phyloP scores from a whole-genome alignment of 1,140 invertebrate species.

The Hyposmocoma kahamanoa region DNA sequence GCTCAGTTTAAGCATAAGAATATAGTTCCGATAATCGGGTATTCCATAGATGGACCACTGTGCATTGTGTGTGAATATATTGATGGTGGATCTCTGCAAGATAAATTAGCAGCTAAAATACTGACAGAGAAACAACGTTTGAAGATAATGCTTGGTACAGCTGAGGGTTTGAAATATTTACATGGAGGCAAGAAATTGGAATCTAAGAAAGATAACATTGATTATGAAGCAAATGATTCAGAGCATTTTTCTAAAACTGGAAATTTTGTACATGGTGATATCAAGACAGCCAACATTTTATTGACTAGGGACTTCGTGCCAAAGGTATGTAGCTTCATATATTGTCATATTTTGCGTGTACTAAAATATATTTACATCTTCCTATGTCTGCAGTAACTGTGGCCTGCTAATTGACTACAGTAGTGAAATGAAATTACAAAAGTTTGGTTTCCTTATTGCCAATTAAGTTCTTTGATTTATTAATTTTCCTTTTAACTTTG shows the following conservation, averaged over 20 bases:
- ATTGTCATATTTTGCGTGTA: no score
- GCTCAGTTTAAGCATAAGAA: slow-evolving; percentile 79
- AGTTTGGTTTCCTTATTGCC: no score
- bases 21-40: slow-evolving; percentile 79
- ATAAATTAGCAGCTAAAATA: slow-evolving; percentile 71
- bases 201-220: not conserved
- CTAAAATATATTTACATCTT: no score
- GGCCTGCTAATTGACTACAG: no score
- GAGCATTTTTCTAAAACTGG: slow-evolving; percentile 29
- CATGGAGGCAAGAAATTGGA: slow-evolving; percentile 66
- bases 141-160: slow-evolving; percentile 76
- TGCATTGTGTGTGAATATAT: slow-evolving; percentile 83
- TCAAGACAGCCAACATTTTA: slow-evolving; percentile 86
- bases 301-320: slow-evolving; percentile 77
- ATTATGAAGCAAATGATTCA: slow-evolving; percentile 5
- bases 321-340: slow-evolving; percentile 72
- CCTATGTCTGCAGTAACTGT: no score
- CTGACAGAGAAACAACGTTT: slow-evolving; percentile 73
- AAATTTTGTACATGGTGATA: slow-evolving; percentile 81
- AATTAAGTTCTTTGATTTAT: no score
- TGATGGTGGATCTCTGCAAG: slow-evolving; percentile 79
- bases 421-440: no score
- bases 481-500: no score
- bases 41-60: slow-evolving; percentile 76
- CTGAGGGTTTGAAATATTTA: slow-evolving; percentile 77